Evolutionary conservation across 2,888 invertebrate genomes (phyloP).

Genomic region (Holacanthella duospinosa): DNA sequence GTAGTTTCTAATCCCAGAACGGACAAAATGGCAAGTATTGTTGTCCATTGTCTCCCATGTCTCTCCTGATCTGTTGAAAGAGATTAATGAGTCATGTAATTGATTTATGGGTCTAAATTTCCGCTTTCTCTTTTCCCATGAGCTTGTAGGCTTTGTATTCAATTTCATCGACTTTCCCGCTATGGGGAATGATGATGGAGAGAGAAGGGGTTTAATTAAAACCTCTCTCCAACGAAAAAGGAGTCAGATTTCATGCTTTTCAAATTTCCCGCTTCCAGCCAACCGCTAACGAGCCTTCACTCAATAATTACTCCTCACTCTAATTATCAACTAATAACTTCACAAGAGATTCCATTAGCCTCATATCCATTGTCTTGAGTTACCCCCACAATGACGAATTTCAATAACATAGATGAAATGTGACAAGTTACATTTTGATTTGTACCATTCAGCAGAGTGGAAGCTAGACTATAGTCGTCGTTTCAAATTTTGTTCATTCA

Average conservation of each 20-base stretch:
- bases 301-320: neutral
- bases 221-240: neutral
- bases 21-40: too few species aligned
- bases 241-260: slow-evolving; percentile 5
- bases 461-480: too few species aligned
- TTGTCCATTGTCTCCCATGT: neutral
- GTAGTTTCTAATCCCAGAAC: too few species aligned
- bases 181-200: neutral
- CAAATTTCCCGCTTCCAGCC: neutral
- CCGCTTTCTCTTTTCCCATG: neutral
- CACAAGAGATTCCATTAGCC: neutral
- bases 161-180: too few species aligned
- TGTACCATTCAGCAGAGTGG: too few species aligned
- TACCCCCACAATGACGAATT: neutral
- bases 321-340: neutral
- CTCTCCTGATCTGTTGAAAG: neutral
- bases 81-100: slow-evolving; percentile 5
- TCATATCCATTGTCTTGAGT: neutral
- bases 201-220: neutral
- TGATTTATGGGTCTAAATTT: slow-evolving; percentile 3
- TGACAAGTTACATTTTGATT: neutral
- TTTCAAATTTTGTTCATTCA: too few species aligned
- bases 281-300: slow-evolving; percentile 3
- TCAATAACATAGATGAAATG: neutral
- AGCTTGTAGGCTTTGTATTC: neutral